A percentile compares a stretch with the other conserved stretches of the same genome.
Evolutionary conservation across 2,888 invertebrate genomes (phyloP).

Genomic region (Anoncus sp.): DNA sequence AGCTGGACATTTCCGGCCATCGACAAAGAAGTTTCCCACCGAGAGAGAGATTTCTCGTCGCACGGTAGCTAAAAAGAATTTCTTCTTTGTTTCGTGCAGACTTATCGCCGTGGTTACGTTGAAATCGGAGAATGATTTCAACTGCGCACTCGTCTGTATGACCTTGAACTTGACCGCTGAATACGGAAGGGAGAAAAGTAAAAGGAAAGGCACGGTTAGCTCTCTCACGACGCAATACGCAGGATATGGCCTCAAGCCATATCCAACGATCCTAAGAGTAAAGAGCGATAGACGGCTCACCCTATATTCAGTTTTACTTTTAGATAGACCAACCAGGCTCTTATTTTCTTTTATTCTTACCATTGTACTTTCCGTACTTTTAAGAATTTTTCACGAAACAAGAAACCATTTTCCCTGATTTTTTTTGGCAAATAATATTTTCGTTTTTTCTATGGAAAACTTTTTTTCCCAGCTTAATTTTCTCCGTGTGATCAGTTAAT

Average conservation of each 20-base stretch:
- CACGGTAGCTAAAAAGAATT: slow-evolving; percentile 11
- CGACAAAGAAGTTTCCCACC: slow-evolving; percentile 49
- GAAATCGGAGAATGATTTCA: slow-evolving; percentile 12
- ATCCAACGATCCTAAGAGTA: slow-evolving; percentile 28
- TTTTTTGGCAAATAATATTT: neutral
- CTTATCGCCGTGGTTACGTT: neutral
- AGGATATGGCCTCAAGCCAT: slow-evolving; percentile 37
- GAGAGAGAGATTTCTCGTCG: neutral
- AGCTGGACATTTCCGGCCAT: slow-evolving; percentile 26
- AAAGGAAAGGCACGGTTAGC: slow-evolving; percentile 40
- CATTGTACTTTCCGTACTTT: slow-evolving; percentile 6
- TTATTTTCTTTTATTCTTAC: neutral
- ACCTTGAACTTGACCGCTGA: slow-evolving; percentile 59
- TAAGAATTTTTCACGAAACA: neutral
- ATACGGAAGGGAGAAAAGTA: slow-evolving; percentile 33
- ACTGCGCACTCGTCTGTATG: slow-evolving; percentile 44
- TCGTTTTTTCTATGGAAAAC: neutral
- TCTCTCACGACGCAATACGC: slow-evolving; percentile 37
- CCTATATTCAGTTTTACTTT: slow-evolving; percentile 26
- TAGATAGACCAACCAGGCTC: slow-evolving; percentile 1
- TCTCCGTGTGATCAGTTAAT: neutral
- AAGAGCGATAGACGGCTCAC: neutral
- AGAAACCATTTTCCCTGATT: neutral
- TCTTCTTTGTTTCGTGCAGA: neutral
- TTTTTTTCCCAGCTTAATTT: neutral